Evolutionary conservation across 2,113 vertebrate species (phyloP).

Genomic region (Vulpes vulpes): DNA sequence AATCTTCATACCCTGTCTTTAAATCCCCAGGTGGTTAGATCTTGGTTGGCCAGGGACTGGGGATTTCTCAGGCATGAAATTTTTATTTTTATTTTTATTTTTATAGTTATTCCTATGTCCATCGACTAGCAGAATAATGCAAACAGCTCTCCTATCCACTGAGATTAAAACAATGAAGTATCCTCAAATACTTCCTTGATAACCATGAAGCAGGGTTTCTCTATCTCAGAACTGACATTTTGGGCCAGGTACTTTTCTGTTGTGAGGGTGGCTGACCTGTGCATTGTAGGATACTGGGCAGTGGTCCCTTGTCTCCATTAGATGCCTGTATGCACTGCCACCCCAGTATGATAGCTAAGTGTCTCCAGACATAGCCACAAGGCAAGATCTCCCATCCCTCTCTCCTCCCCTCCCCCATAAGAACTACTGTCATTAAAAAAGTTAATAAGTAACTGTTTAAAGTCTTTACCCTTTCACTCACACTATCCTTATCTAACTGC

Average conservation of each 20-base stretch:
- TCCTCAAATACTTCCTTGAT: not conserved
- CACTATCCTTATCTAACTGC: not conserved
- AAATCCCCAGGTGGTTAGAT: not conserved
- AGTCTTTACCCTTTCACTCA: not conserved
- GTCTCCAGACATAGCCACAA: not conserved
- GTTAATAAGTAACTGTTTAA: not conserved
- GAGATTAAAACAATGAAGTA: not conserved
- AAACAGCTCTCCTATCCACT: not conserved
- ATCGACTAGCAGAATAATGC: not conserved
- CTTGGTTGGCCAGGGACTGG: not conserved
- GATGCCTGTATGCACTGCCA: not conserved
- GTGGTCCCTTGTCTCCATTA: not conserved
- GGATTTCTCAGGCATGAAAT: not conserved
- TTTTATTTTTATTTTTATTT: not conserved
- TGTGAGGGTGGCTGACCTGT: not conserved
- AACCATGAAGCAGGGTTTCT: not conserved
- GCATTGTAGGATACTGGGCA: accelerated
- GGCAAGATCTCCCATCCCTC: not conserved
- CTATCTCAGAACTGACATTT: not conserved
- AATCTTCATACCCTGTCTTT: not conserved
- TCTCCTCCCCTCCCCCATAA: not conserved
- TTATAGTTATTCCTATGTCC: not conserved
- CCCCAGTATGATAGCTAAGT: not conserved
- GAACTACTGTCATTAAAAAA: not conserved
- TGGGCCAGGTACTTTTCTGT: no score